Conservation (phyloP, 1,140 invertebrate genomes). For the Planococcus citri region DNA sequence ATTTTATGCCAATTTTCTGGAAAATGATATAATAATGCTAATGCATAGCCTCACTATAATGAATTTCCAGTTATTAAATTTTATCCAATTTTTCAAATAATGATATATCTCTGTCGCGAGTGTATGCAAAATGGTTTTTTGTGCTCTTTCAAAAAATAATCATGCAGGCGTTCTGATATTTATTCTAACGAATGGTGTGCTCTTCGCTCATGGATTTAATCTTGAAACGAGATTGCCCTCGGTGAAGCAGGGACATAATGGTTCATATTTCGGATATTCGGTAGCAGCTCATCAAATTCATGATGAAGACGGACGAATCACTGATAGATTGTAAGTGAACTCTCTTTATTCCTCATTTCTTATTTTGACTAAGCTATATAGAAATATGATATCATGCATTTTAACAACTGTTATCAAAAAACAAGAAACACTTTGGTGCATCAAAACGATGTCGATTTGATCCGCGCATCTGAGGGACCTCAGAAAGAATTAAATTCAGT, state of each 20-base stretch:
- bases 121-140: neutral
- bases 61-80: too few relatives aligned
- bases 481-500: too few relatives aligned
- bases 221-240: slow-evolving; percentile 71
- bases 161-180: neutral
- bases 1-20: too few relatives aligned
- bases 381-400: too few relatives aligned
- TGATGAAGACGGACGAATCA: neutral
- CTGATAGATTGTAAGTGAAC: neutral
- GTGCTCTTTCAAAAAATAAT: neutral
- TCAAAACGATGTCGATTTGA: too few relatives aligned
- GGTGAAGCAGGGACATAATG: slow-evolving; percentile 53
- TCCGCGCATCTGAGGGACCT: too few relatives aligned
- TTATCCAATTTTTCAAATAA: neutral
- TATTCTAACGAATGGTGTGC: neutral
- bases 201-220: slow-evolving; percentile 48
- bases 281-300: slow-evolving; percentile 60
- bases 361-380: too few relatives aligned
- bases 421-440: too few relatives aligned
- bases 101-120: neutral
- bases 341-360: neutral
- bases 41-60: too few relatives aligned
- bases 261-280: slow-evolving; percentile 79
- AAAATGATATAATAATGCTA: too few relatives aligned
- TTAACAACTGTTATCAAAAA: too few relatives aligned